A percentile compares a stretch with the other conserved stretches of the same genome.
Conservation (phyloP, 2,888 invertebrate species). For the Zelleria hepariella region DNA sequence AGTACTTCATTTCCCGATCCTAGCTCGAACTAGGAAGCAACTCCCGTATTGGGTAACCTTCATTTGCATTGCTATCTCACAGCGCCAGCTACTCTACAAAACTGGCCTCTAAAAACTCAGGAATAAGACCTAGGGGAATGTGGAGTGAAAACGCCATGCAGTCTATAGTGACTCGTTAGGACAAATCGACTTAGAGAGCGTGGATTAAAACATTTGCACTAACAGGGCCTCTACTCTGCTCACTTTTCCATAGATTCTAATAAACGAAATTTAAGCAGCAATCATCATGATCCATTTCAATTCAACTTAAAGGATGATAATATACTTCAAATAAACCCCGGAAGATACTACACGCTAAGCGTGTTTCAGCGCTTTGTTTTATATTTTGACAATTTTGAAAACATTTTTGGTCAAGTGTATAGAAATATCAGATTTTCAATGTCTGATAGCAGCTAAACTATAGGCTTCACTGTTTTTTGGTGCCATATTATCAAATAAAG, state of each 20-base stretch:
- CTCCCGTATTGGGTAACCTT: constrained; percentile 26
- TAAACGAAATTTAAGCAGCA: background rate
- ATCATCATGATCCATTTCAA: too few species aligned
- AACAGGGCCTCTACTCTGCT: background rate
- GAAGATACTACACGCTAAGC: too few species aligned
- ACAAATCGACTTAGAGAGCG: constrained; percentile 29
- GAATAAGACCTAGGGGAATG: background rate
- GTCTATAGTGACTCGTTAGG: constrained; percentile 20
- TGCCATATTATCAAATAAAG: too few species aligned
- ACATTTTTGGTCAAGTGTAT: too few species aligned
- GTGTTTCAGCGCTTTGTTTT: too few species aligned
- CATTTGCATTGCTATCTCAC: constrained; percentile 36
- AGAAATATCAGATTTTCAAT: too few species aligned
- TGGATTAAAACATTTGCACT: constrained; percentile 28
- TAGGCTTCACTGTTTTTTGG: too few species aligned
- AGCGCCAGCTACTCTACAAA: background rate
- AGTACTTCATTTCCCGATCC: background rate
- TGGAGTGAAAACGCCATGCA: constrained; percentile 1
- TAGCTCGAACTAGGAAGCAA: constrained; percentile 27
- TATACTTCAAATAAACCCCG: too few species aligned
- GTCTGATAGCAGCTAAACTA: too few species aligned
- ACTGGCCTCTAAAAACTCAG: background rate
- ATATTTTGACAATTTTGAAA: too few species aligned
- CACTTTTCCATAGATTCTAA: background rate
- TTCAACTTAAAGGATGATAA: too few species aligned